Base-by-base conservation (phyloP, 1,140 invertebrate species). In the Drosophila nigromelanica region DNA sequence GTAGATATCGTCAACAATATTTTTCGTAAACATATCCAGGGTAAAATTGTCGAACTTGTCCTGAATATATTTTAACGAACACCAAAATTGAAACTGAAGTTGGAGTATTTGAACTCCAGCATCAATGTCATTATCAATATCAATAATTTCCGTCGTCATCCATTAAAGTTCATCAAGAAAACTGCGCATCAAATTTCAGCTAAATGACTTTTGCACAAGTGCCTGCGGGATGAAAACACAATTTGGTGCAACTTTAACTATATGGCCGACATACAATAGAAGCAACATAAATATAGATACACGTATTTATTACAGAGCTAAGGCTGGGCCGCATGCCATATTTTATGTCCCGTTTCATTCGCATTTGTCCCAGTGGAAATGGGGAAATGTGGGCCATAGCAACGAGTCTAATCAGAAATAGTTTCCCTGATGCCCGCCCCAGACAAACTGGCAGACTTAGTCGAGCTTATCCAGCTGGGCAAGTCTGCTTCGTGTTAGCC, bases 381-480 rank as follows among this genome's bases (percentile, higher is more conserved):
- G 48, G 6, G 12, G 42, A 11, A 42, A 11, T 18, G 10, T 8
- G 30, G 21, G 52, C 18, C 15, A 15, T 43, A 35, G 43, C 62
- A 58, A 69, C 54, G 67, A 62, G 62, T 56, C 80, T 83, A 85
- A 83, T 76, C 80, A 83, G 76, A 69, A 72, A 69, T 83, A 73
- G 80, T 72, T 76, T 51, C 66, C 52, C 45, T 5, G 47, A 64
- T 58, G 62, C 48, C 60, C 58, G 40, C 33, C 47, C 47, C 56
- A 51, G 47, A 58, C 42, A 50, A 40, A 27, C 45, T 15, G 43
- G n/a, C 5, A 6, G 61, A 54, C 37, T 66, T 40, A 52, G 52
- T 42, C 48, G 39, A 71, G 67, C 39, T 59, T 61, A 58, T 60
- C 21, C 54, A 54, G 59, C 56, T 48, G 30, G 30, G n/a, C 40